Evolutionary conservation across 2,888 invertebrate genomes (phyloP).

Genomic region (Rhopalosiphum nymphaeae): DNA sequence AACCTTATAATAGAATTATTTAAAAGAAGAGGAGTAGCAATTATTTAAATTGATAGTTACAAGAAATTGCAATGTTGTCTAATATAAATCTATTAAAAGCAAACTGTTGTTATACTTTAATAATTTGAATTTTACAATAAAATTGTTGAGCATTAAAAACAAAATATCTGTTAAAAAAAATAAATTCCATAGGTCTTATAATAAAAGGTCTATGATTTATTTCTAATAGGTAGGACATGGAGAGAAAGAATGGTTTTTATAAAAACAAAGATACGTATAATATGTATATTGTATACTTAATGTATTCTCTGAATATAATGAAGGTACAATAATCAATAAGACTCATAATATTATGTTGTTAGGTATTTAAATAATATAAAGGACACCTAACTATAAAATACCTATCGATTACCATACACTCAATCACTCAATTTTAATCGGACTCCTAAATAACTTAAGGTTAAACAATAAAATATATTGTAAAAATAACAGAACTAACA

Average conservation of each 20-base stretch:
- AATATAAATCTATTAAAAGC: not conserved
- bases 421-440: not conserved
- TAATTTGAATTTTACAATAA: not conserved
- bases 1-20: not conserved
- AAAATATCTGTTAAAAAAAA: not conserved
- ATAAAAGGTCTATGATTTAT: not conserved
- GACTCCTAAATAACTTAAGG: not conserved
- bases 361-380: not conserved
- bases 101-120: not conserved
- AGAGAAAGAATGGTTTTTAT: not conserved
- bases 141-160: not conserved
- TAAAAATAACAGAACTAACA: not conserved
- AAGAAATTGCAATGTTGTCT: not conserved
- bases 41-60: not conserved
- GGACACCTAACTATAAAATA: not conserved
- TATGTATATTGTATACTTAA: no score
- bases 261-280: not conserved
- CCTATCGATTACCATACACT: not conserved
- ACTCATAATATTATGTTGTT: not conserved
- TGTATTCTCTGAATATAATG: no score
- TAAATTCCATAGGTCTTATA: not conserved
- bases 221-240: not conserved
- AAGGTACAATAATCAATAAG: not conserved
- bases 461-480: not conserved
- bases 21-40: not conserved